Evolutionary conservation across 2,113 vertebrate species (phyloP), one percentile per base, ranked within the genome.

Genomic region (Perca flavescens): DNA sequence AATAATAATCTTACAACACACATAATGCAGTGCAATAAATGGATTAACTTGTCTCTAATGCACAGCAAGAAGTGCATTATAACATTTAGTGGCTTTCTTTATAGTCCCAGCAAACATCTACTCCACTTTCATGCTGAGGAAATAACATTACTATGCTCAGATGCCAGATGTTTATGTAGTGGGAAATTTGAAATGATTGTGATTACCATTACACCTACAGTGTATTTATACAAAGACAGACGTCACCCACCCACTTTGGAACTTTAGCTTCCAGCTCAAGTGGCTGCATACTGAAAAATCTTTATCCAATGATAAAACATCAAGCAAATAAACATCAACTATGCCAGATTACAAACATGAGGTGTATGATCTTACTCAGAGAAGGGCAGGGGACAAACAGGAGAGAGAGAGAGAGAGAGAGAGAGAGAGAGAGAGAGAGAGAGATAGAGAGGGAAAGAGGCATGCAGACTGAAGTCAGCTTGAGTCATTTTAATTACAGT

Each of bases 401-500:
- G 22, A 25, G 31, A 56, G 74, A 56, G 31, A 52, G 50, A 52
- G 34, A 34, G 40, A 40, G 36, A 40, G 36, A 40, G 36, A 40
- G 36, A 34, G 34, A 34, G 34, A 34, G 34, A 34, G 34, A 34
- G 34, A 34, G 5, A 6, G 34, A 34, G 34, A 34, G 34, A 34
- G 57, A 73, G 40, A 66, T 13, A 34, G 1, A 21, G 28, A 15
- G n/a, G 79, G 28, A 65, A 8, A 14, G 56, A 61, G 14, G 62
- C 54, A 25, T 46, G 40, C 34, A 54, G 84, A 28, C 25, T 65
- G 13, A 57, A 56, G 63, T 72, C 76, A 54, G 64, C 70, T 82
- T 84, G 90, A 90, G 87, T 90, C 85, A 68, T 83, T 80, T 46
- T 63, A 89, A 89, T 89, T 89, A 58, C 68, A 78, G 85, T 83